Percentiles rank a stretch among this genome's conserved stretches.
Conservation (phyloP, 2,888 invertebrate species). For the Machimus rusticus region DNA sequence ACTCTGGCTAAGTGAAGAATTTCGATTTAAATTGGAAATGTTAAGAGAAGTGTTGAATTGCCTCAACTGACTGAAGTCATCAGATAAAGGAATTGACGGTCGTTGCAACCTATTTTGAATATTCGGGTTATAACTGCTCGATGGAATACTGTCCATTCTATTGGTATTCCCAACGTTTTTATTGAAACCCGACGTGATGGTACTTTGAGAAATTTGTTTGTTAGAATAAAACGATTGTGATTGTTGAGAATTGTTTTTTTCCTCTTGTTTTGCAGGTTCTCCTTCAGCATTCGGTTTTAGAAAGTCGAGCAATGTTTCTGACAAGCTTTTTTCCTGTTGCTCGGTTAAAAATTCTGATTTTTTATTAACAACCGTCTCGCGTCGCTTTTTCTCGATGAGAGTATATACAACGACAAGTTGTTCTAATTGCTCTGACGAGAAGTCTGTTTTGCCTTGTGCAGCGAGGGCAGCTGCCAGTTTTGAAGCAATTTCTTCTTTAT, state of each 20-base stretch:
- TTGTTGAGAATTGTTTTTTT: neutral
- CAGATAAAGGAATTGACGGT: neutral
- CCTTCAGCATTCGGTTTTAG: constrained; percentile 47
- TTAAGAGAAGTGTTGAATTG: constrained; percentile 42
- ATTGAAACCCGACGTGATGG: no score
- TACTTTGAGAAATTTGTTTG: neutral
- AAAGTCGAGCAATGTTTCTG: constrained; percentile 52
- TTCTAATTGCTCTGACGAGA: constrained; percentile 79
- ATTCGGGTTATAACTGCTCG: neutral
- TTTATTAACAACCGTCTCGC: constrained; percentile 42
- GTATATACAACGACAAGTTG: constrained; percentile 77
- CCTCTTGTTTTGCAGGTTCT: neutral
- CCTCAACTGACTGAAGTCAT: neutral
- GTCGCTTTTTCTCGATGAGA: constrained; percentile 56
- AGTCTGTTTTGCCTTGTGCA: constrained; percentile 82
- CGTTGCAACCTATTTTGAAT: neutral
- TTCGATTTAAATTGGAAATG: constrained; percentile 21
- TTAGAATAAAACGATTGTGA: neutral
- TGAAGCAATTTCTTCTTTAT: constrained; percentile 68
- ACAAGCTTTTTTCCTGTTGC: constrained; percentile 50
- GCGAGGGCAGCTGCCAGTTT: constrained; percentile 80
- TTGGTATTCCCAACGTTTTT: neutral
- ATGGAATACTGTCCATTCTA: neutral
- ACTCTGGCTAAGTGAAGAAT: neutral
- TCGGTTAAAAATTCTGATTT: neutral